Conservation (phyloP, 2,797 vertebrate species). For the Diplodus sargus region DNA sequence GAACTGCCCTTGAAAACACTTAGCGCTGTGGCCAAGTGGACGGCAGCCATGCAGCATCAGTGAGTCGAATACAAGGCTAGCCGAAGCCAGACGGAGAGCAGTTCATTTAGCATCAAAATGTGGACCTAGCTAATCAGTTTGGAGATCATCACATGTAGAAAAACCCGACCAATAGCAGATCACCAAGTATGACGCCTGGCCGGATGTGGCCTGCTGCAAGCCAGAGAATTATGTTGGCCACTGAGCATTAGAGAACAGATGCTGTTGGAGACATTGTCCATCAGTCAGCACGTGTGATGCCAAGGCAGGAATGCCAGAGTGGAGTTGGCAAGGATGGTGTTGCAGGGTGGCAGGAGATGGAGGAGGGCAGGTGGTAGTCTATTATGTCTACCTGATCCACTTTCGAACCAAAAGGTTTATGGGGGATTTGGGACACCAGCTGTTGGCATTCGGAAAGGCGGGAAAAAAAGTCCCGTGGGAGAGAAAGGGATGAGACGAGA, state of each 20-base stretch:
- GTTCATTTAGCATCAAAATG: constrained; percentile 38
- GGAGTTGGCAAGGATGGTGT: constrained; percentile 56
- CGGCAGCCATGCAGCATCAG: constrained; percentile 37
- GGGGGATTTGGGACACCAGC: constrained; percentile 63
- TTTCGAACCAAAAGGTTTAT: constrained; percentile 67
- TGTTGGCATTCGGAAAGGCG: constrained; percentile 66
- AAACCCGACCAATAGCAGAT: constrained; percentile 37
- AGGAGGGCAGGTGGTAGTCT: constrained; percentile 71
- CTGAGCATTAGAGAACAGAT: constrained; percentile 76
- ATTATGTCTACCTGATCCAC: constrained; percentile 71
- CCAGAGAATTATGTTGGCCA: constrained; percentile 69
- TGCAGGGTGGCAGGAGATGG: constrained; percentile 48
- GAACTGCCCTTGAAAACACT: constrained; percentile 61
- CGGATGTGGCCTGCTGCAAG: constrained; percentile 32
- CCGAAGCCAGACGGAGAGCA: constrained; percentile 32
- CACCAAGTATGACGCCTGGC: constrained; percentile 47
- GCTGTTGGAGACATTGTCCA: constrained; percentile 78
- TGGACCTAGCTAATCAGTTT: constrained; percentile 54
- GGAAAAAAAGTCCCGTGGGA: constrained; percentile 38
- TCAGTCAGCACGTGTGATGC: constrained; percentile 76
- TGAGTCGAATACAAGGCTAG: constrained; percentile 36
- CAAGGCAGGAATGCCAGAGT: constrained; percentile 59
- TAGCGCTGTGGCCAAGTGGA: constrained; percentile 50
- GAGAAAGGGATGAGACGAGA: constrained; percentile 39
- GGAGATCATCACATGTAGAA: constrained; percentile 44